These are phyloP conservation scores for Ptychoptera albimana DNA, from an alignment of 2,888 invertebrate genomes.

Conservation along the genomic window DNA sequence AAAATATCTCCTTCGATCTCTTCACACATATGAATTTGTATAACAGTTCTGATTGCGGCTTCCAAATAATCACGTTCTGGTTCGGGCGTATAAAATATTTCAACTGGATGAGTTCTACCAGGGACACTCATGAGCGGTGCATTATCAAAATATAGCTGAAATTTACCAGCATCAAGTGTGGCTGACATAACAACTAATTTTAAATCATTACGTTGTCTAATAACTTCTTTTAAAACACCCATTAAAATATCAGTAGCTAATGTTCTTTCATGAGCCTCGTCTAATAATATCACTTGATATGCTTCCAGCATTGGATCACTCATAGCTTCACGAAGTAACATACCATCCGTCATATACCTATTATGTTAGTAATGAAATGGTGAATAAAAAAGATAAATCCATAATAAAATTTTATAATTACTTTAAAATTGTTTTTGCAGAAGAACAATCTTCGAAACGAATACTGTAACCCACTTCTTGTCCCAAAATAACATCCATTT, in stretches of 20 bases:
- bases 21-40: constrained; percentile 90
- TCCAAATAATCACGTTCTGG: constrained; percentile 96
- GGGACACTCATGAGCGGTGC: constrained; percentile 98
- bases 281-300: constrained; percentile 82
- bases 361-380: neutral
- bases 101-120: constrained; percentile 87
- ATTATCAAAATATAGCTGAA: constrained; percentile 97
- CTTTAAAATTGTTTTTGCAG: constrained; percentile 82
- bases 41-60: constrained; percentile 94
- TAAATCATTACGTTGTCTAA: constrained; percentile 66
- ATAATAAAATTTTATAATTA: neutral
- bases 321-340: constrained; percentile 98
- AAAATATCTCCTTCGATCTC: constrained; percentile 84
- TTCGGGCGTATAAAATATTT: constrained; percentile 98
- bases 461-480: constrained; percentile 93
- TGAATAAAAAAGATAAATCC: constrained; percentile 28
- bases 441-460: constrained; percentile 97
- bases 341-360: constrained; percentile 98
- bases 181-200: constrained; percentile 99
- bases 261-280: constrained; percentile 98
- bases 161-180: constrained; percentile 97
- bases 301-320: constrained; percentile 94
- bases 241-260: constrained; percentile 96
- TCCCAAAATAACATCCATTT: constrained; percentile 92
- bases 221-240: constrained; percentile 96